phyloP scores from a whole-genome alignment of 2,888 invertebrate genomes.

The Erynnis tages region DNA sequence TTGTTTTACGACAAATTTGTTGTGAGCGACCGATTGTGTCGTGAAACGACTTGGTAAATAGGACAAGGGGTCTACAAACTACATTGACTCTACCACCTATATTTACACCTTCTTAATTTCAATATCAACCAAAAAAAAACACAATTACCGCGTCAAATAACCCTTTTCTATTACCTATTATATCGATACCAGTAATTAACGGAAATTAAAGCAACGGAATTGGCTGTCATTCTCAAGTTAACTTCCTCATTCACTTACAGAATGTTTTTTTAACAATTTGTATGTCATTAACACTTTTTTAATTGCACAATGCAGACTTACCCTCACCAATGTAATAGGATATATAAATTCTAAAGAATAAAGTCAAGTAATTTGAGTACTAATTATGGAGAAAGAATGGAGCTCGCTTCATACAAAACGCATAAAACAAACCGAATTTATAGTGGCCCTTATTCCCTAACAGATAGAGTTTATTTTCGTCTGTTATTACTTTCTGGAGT shows the following conservation, averaged over 20 bases:
- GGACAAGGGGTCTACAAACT: too few relatives aligned
- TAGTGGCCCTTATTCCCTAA: background rate
- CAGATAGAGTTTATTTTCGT: constrained; percentile 25
- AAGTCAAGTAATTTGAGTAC: constrained; percentile 74
- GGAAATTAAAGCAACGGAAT: constrained; percentile 47
- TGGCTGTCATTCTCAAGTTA: constrained; percentile 38
- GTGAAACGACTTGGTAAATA: too few relatives aligned
- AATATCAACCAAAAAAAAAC: too few relatives aligned
- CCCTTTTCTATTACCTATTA: constrained; percentile 1
- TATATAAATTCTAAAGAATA: constrained; percentile 47
- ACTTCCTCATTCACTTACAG: constrained; percentile 37
- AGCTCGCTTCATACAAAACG: constrained; percentile 34
- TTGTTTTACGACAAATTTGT: too few relatives aligned
- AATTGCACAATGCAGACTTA: constrained; percentile 47
- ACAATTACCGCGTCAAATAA: background rate
- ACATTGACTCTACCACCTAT: too few relatives aligned
- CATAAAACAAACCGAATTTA: background rate
- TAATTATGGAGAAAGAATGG: constrained; percentile 47
- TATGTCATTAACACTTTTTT: constrained; percentile 61
- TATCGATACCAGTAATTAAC: constrained; percentile 60
- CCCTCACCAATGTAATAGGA: constrained; percentile 56
- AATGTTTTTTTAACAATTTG: constrained; percentile 38
- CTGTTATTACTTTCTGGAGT: constrained; percentile 1
- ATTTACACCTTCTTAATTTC: too few relatives aligned
- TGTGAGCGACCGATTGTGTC: too few relatives aligned